A percentile compares a stretch with the other conserved stretches of the same genome.
phyloP scores from a whole-genome alignment of 2,888 invertebrate genomes.

The Lapara coniferarum region DNA sequence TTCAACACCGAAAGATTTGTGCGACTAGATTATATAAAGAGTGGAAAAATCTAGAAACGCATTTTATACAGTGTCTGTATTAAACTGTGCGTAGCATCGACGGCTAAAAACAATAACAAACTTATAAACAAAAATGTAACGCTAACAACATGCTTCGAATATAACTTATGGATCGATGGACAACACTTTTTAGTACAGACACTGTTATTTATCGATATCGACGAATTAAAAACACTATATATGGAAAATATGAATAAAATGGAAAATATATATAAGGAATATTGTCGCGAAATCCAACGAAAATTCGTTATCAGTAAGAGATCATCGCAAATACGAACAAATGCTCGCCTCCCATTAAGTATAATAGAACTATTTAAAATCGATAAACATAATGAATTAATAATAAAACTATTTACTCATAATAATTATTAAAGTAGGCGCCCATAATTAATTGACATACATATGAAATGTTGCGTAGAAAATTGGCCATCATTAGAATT shows the following conservation, averaged over 20 bases:
- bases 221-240: neutral
- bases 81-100: neutral
- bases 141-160: neutral
- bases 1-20: neutral
- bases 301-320: constrained; percentile 57
- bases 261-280: neutral
- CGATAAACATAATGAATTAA: constrained; percentile 34
- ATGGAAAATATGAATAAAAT: neutral
- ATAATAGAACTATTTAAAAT: constrained; percentile 37
- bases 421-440: constrained; percentile 7
- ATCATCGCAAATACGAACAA: constrained; percentile 47
- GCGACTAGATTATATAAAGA: constrained; percentile 4
- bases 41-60: neutral
- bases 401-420: constrained; percentile 18
- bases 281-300: neutral
- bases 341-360: constrained; percentile 42
- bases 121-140: constrained; percentile 3
- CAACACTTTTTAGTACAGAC: neutral
- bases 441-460: neutral
- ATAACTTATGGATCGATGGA: constrained; percentile 10
- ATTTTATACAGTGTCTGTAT: neutral
- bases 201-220: constrained; percentile 5
- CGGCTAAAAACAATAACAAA: constrained; percentile 16
- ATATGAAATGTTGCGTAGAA: neutral
- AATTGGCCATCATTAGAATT: too few species aligned